Evolutionary conservation across 2,797 vertebrate genomes (phyloP).

Genomic region (Coracias cyanogaster): DNA sequence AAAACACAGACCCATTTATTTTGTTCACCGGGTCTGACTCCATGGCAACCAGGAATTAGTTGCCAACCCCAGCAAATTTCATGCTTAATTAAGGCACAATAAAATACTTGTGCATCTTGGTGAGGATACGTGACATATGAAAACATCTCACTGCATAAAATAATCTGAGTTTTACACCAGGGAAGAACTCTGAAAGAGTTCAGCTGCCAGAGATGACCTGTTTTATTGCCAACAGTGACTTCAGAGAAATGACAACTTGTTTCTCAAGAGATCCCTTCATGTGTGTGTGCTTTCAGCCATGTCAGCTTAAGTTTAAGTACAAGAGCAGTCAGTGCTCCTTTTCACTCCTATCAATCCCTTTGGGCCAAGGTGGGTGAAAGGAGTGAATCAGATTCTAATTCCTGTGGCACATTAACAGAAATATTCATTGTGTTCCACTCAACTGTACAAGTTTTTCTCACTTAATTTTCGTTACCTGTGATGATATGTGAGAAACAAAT

Average conservation of each 20-base stretch:
- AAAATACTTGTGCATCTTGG: neutral
- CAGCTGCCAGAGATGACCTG: neutral
- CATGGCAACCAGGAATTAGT: neutral
- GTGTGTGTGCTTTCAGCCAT: neutral
- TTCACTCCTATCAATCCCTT: neutral
- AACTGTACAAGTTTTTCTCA: neutral
- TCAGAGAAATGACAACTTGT: neutral
- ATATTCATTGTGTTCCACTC: neutral
- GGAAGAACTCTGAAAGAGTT: neutral
- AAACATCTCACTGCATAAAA: neutral
- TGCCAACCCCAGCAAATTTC: neutral
- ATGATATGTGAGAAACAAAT: neutral
- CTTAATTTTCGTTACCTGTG: slow-evolving; percentile 18
- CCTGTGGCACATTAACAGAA: neutral
- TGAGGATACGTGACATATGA: neutral
- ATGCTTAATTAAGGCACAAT: neutral
- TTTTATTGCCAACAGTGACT: neutral
- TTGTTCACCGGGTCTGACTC: neutral
- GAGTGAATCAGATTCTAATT: neutral
- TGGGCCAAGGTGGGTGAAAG: neutral
- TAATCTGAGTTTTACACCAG: neutral
- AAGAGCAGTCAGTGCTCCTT: neutral
- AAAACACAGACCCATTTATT: neutral
- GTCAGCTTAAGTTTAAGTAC: neutral
- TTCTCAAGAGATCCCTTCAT: neutral